Base-by-base conservation (phyloP, 2,888 invertebrate species). In the Lasioglossum zephyrum region DNA sequence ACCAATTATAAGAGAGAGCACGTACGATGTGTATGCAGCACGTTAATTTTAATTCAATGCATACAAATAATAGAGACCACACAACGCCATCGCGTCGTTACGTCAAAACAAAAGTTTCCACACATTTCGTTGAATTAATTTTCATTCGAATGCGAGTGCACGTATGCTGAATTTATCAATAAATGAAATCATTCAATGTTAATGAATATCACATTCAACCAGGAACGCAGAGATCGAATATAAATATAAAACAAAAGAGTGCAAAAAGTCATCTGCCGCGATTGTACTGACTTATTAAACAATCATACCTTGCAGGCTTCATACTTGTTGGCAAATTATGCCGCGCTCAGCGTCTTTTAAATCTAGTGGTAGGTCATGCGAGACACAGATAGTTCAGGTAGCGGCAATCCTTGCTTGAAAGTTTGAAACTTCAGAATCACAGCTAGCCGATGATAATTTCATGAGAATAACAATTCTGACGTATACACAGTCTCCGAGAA, bases 1-100 rank as follows among this genome's bases (percentile, higher is more conserved):
- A 77, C 73, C 13, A 53, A 36, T 78, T 16, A 11, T 39, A 49
- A 44, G 13, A 75, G 18, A 36, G 49, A 41, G 74, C 36, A 70
- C 49, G 11, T 73, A 47, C 44, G 16, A 18, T 31, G 26, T 60
- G 6, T 60, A 69, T 4, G 18, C 22, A 26, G 57, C 53, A 13
- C 70, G 41, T 41, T 70, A 41, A 41, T 70, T 26, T 16, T 18
- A 36, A 44, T 39, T 31, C 31, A 16, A 31, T 74, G 53, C 18
- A 49, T 73, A 81, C 11, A 11, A 69, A 36, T 31, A 31, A 8
- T 22, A 11, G 11, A 22, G 6, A 22, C 31, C 16, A 5, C 31
- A 63, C 63, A 63, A 63, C 36, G 36, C 18, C 36, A 9, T 2
- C 36, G 36, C 8, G 16, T 16, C 1, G 31, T 66, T 36, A 18